Evolutionary conservation across 2,888 invertebrate genomes (phyloP).

Genomic region (Tipula helvola): DNA sequence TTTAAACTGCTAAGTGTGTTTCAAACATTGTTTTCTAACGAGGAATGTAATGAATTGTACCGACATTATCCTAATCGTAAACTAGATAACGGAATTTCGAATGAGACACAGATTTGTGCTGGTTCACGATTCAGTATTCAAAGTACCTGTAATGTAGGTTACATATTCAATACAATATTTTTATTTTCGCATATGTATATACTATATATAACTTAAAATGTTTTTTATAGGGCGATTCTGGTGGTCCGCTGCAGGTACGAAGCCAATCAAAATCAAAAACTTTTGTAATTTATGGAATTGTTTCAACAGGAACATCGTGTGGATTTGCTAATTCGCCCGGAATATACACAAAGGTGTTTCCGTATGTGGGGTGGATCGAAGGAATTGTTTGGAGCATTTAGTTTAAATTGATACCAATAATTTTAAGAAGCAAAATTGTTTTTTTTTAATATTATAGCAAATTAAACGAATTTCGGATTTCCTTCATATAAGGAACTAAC

Average conservation of each 20-base stretch:
- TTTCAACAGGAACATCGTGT: slow-evolving; percentile 37
- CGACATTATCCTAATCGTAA: background rate
- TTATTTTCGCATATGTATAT: background rate
- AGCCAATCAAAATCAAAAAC: slow-evolving; percentile 30
- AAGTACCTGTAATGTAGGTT: background rate
- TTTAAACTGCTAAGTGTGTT: background rate
- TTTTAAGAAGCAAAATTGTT: no score
- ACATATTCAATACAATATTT: background rate
- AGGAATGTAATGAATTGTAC: background rate
- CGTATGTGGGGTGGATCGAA: no score
- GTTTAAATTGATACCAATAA: no score
- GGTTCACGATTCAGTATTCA: background rate
- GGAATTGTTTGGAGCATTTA: no score
- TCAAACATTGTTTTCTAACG: background rate
- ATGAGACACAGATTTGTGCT: background rate
- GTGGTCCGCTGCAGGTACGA: slow-evolving; percentile 45
- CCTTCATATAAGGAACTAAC: no score
- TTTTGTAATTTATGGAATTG: slow-evolving; percentile 39
- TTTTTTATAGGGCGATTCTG: slow-evolving; percentile 43
- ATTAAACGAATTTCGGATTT: no score
- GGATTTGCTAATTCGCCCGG: slow-evolving; percentile 20
- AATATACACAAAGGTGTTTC: no score
- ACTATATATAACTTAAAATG: background rate
- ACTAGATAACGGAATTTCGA: background rate
- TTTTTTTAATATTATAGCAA: no score